Conservation (phyloP, 1,140 invertebrate species). For the Listronotus bonariensis region DNA sequence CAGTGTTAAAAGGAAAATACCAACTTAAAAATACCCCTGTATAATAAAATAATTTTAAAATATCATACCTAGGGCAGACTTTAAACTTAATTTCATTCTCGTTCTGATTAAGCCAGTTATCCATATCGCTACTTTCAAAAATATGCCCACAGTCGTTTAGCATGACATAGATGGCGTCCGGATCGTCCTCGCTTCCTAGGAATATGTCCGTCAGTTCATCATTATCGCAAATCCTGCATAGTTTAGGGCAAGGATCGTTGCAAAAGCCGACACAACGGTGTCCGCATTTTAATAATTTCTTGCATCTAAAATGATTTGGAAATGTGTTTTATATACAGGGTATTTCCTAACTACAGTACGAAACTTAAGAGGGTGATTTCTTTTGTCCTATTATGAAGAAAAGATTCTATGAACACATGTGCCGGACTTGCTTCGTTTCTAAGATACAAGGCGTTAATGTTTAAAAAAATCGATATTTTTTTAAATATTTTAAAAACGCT, state of each 20-base stretch:
- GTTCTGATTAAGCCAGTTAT: slow-evolving; percentile 59
- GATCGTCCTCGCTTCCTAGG: slow-evolving; percentile 63
- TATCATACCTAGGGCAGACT: slow-evolving; percentile 59
- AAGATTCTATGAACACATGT: too few species aligned
- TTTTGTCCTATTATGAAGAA: too few species aligned
- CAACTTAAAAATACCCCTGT: too few species aligned
- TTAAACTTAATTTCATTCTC: slow-evolving; percentile 61
- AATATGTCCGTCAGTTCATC: slow-evolving; percentile 60
- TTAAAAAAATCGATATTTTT: too few species aligned
- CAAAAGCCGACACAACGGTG: slow-evolving; percentile 71
- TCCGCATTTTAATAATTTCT: slow-evolving; percentile 59
- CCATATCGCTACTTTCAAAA: slow-evolving; percentile 63
- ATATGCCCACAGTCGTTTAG: slow-evolving; percentile 69
- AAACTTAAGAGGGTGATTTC: too few species aligned
- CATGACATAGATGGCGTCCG: slow-evolving; percentile 64
- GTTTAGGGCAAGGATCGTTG: slow-evolving; percentile 65
- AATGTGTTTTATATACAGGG: too few species aligned
- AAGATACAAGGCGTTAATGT: too few species aligned
- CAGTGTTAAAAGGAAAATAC: too few species aligned
- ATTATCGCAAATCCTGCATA: slow-evolving; percentile 59
- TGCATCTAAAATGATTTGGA: slow-evolving; percentile 15
- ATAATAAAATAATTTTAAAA: too few species aligned
- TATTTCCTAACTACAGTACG: too few species aligned
- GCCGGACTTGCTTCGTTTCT: too few species aligned
- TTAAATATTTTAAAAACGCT: too few species aligned